Percentiles rank a stretch among this genome's conserved stretches.
phyloP scores from a whole-genome alignment of 2,113 vertebrate genomes.

The Electrona antarctica region DNA sequence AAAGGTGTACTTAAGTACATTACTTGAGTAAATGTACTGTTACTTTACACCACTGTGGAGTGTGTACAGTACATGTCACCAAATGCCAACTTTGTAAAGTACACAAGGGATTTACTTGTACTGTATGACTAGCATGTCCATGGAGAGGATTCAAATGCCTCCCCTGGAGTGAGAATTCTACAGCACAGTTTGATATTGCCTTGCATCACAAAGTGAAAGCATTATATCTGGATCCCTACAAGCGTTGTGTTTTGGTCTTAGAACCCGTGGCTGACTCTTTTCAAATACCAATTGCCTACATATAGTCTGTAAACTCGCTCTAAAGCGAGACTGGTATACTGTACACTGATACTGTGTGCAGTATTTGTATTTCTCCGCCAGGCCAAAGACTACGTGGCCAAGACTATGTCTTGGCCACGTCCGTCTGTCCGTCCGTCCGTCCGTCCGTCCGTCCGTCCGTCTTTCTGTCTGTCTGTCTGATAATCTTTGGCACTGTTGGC shows the following conservation, averaged over 20 bases:
- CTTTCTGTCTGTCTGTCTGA: not conserved
- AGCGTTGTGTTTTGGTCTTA: slow-evolving; percentile 74
- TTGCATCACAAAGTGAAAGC: slow-evolving; percentile 80
- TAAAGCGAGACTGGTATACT: slow-evolving; percentile 36
- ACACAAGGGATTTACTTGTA: slow-evolving; percentile 52
- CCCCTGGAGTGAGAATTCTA: slow-evolving; percentile 83
- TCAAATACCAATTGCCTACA: slow-evolving; percentile 52
- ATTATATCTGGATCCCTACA: slow-evolving; percentile 85
- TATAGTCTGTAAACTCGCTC: slow-evolving; percentile 43
- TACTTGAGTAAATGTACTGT: not conserved
- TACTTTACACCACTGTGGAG: too few species aligned
- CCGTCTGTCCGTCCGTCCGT: slow-evolving; percentile 1
- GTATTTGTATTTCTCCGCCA: slow-evolving; percentile 54
- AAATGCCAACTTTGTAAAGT: slow-evolving; percentile 55
- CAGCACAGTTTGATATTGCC: slow-evolving; percentile 84
- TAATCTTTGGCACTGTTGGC: too few species aligned
- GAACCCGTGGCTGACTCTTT: slow-evolving; percentile 65
- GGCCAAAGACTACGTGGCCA: slow-evolving; percentile 17
- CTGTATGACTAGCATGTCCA: slow-evolving; percentile 69
- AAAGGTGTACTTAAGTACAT: not conserved
- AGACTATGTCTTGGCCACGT: too few species aligned
- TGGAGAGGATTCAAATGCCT: slow-evolving; percentile 80
- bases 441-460: not conserved
- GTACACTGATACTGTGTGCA: slow-evolving; percentile 47
- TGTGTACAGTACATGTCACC: slow-evolving; percentile 41